Conservation (phyloP, 2,797 vertebrate genomes). For the Mallotus villosus region DNA sequence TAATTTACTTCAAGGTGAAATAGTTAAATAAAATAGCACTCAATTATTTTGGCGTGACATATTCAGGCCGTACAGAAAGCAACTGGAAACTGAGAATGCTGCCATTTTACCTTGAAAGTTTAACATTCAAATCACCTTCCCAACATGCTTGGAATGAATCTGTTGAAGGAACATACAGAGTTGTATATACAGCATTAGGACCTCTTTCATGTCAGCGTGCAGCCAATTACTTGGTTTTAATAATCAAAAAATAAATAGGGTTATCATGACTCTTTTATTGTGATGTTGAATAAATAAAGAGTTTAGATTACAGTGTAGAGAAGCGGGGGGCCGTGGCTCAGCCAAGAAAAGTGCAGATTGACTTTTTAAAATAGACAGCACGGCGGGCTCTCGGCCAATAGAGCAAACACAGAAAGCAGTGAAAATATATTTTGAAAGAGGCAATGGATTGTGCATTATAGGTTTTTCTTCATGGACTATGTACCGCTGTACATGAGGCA, state of each 20-base stretch:
- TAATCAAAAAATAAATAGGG: slow-evolving; percentile 50
- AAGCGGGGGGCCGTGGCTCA: slow-evolving; percentile 49
- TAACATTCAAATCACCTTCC: slow-evolving; percentile 53
- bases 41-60: slow-evolving; percentile 65
- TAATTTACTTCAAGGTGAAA: slow-evolving; percentile 72
- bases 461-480: slow-evolving; percentile 33
- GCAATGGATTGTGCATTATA: background rate
- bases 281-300: slow-evolving; percentile 67
- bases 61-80: slow-evolving; percentile 54
- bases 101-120: slow-evolving; percentile 50
- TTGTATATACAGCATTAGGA: slow-evolving; percentile 25
- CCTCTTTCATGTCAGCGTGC: slow-evolving; percentile 26
- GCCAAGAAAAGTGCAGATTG: slow-evolving; percentile 46
- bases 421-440: slow-evolving; percentile 14
- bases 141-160: slow-evolving; percentile 31
- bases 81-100: slow-evolving; percentile 51
- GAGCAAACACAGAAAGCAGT: slow-evolving; percentile 40
- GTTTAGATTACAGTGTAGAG: slow-evolving; percentile 56
- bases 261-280: slow-evolving; percentile 69
- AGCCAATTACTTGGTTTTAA: slow-evolving; percentile 58
- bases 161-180: slow-evolving; percentile 14
- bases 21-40: slow-evolving; percentile 53
- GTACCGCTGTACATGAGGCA: slow-evolving; percentile 49
- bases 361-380: slow-evolving; percentile 50
- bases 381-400: slow-evolving; percentile 32